Conservation (phyloP, 2,797 vertebrate genomes). For the Mareca penelope region DNA sequence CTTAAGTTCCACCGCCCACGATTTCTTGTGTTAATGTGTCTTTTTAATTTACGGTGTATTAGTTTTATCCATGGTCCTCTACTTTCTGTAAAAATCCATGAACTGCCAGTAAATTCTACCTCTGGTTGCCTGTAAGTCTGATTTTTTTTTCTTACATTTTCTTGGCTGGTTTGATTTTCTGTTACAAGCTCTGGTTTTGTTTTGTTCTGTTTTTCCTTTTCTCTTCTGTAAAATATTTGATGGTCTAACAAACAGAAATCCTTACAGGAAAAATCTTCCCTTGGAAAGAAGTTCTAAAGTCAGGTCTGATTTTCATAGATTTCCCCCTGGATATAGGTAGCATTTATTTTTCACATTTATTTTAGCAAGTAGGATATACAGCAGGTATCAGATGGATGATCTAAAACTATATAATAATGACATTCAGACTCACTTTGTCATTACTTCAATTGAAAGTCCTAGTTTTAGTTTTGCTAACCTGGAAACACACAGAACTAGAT, state of each 20-base stretch:
- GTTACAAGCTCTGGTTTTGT: background rate
- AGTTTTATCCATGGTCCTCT: background rate
- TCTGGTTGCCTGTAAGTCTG: background rate
- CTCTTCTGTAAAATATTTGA: background rate
- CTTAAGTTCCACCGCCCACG: background rate
- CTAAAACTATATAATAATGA: background rate
- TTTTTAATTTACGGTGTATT: background rate
- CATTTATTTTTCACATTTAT: background rate
- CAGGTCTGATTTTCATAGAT: background rate
- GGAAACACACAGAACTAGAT: background rate
- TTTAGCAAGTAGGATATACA: background rate
- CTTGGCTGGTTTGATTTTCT: conserved; percentile 2
- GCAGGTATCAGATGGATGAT: background rate
- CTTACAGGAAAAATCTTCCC: background rate
- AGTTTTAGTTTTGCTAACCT: background rate
- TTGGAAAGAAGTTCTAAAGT: background rate
- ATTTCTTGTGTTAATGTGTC: background rate
- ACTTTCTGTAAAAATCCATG: background rate
- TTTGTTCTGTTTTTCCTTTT: background rate
- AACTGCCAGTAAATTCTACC: background rate
- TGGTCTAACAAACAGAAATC: conserved; percentile 14
- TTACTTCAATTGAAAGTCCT: background rate
- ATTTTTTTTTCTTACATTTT: conserved; percentile 28
- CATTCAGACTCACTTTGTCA: background rate
- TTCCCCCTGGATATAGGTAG: background rate